Conservation (phyloP, 2,888 invertebrate genomes). For the Drosophila setosimentum region DNA sequence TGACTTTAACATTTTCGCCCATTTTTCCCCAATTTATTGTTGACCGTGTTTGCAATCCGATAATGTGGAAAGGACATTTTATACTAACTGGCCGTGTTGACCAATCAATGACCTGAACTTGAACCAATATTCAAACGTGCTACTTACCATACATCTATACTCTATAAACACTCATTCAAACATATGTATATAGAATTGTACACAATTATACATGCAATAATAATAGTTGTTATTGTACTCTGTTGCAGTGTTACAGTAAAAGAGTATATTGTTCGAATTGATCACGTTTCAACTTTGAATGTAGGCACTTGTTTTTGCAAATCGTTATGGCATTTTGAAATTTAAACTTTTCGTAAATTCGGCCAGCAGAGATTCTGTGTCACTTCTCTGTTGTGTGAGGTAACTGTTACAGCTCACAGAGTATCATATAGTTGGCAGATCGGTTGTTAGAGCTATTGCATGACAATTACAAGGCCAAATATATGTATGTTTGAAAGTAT, state of each 20-base stretch:
- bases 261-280: neutral
- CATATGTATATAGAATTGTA: neutral
- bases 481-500: rapidly evolving
- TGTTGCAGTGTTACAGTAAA: neutral
- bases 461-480: neutral
- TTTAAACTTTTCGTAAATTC: neutral
- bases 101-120: slow-evolving; percentile 37
- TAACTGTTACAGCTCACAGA: neutral
- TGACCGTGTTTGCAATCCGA: neutral
- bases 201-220: neutral
- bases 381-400: neutral
- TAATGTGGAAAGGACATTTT: slow-evolving; percentile 2
- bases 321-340: neutral
- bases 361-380: neutral
- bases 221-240: no score
- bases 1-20: slow-evolving; percentile 83
- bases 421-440: neutral
- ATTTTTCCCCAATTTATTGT: slow-evolving; percentile 46
- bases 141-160: neutral
- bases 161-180: neutral
- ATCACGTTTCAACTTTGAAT: neutral
- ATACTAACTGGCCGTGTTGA: slow-evolving; percentile 11
- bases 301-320: neutral
- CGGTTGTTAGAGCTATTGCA: neutral
- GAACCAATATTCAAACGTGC: slow-evolving; percentile 31